phyloP scores from a whole-genome alignment of 2,113 vertebrate species.

The Pyxicephalus adspersus region DNA sequence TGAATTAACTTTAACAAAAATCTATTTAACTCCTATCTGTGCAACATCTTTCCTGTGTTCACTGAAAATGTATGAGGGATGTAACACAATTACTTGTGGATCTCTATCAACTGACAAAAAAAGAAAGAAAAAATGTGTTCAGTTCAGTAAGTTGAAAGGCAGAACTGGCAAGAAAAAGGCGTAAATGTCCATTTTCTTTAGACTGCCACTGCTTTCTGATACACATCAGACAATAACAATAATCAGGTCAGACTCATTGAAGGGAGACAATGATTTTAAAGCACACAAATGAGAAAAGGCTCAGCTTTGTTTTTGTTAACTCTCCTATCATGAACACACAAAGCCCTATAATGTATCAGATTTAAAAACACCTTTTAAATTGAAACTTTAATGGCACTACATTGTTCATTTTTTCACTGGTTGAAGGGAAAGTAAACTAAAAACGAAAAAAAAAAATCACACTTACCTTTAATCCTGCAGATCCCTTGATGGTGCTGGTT shows the following conservation, averaged over 20 bases:
- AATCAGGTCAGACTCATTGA: not conserved
- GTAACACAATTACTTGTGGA: not conserved
- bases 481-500: no score
- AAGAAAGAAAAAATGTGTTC: not conserved
- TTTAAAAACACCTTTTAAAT: no score
- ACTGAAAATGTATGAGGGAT: not conserved
- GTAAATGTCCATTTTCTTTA: not conserved
- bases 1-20: not conserved
- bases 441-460: no score
- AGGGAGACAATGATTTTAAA: not conserved
- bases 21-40: conserved; percentile 1
- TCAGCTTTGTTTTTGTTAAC: not conserved
- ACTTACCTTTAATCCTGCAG: no score
- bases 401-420: no score
- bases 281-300: not conserved
- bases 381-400: no score
- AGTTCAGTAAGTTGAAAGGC: not conserved
- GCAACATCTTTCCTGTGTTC: not conserved
- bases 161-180: not conserved
- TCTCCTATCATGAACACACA: not conserved
- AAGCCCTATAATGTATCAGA: no score
- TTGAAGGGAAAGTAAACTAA: no score
- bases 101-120: not conserved
- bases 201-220: not conserved
- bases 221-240: not conserved